Conservation (phyloP, 2,797 vertebrate species). For the Crocidura indochinensis region DNA sequence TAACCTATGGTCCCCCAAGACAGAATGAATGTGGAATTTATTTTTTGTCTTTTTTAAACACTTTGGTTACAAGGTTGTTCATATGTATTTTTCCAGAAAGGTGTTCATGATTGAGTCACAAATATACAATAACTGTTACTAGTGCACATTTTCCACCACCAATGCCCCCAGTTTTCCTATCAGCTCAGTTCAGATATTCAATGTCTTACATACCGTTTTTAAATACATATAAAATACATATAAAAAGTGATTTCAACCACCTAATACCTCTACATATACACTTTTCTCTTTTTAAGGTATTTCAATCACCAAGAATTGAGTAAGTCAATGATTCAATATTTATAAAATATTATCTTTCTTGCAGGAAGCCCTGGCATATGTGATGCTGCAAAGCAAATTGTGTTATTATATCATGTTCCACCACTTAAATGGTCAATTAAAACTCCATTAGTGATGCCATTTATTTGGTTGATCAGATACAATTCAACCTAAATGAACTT, state of each 20-base stretch:
- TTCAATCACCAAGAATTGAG: not conserved
- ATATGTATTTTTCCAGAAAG: no score
- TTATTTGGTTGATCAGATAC: conserved; percentile 41
- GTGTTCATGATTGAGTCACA: no score
- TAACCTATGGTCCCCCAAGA: no score
- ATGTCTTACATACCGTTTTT: not conserved
- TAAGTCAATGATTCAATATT: conserved; percentile 2
- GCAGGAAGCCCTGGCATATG: not conserved
- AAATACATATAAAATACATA: not conserved
- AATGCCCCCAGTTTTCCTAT: no score
- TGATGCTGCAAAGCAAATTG: conserved; percentile 9
- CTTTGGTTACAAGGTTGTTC: no score
- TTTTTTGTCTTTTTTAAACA: no score
- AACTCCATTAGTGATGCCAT: conserved; percentile 10
- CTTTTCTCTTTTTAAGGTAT: not conserved
- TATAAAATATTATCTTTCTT: not conserved
- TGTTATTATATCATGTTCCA: conserved; percentile 2
- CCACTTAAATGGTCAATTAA: conserved; percentile 54
- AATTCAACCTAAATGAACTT: conserved; percentile 41
- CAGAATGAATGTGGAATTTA: no score
- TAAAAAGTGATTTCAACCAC: not conserved
- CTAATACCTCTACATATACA: not conserved
- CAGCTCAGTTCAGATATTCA: not conserved
- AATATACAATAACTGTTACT: no score
- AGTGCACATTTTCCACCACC: no score